Evolutionary conservation across 2,888 invertebrate genomes (phyloP), one percentile per base, ranked within the genome.

Genomic region (Pristionchus entomophagus): DNA sequence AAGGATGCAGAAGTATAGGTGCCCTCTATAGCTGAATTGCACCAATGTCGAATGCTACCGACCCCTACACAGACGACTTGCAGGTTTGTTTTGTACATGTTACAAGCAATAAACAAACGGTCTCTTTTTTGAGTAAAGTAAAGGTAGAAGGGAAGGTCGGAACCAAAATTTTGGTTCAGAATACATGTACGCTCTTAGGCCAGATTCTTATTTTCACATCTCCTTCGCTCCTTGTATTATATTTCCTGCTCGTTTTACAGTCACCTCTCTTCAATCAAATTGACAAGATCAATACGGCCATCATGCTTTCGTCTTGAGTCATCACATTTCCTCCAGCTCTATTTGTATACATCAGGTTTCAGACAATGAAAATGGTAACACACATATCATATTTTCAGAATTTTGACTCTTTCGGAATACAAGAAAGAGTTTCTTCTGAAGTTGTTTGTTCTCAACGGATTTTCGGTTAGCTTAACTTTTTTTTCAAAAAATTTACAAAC

Each of bases 301-400:
- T 73, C 10, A 38, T 73, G 41, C n/a, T 73, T 2, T 22, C 73
- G 1, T n/a, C 73, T 3, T 41, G 73, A 73, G 41, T 45, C 12
- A 26, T 73, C 17, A 73, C 73, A 2, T 73, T 73, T 14, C 73
- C 73, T 41, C 73, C 73, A 4, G 73, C 73, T n/a, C n/a, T 73
- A 8, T 73, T 73, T 26, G 38, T 26, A n/a, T 73, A 73, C 45
- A 26, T 73, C 26, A 32, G 73, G 73, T 73, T 32, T 19, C 0
- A 38, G 6, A 10, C 14, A 2, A 38, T 38, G 3, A 41, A 69
- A 69, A 12, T 19, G 2, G 38, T 0, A 22, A 69, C n/a, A n/a
- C n/a, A n/a, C 17, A 38, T 19, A 1, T 10, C 4, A 1, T 4
- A 26, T 45, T 73, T 41, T 14, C 73, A 73, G 73, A 26, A 41